These are phyloP conservation scores for Thunnus thynnus DNA, from an alignment of 2,113 vertebrate genomes.

Conservation along the genomic window DNA sequence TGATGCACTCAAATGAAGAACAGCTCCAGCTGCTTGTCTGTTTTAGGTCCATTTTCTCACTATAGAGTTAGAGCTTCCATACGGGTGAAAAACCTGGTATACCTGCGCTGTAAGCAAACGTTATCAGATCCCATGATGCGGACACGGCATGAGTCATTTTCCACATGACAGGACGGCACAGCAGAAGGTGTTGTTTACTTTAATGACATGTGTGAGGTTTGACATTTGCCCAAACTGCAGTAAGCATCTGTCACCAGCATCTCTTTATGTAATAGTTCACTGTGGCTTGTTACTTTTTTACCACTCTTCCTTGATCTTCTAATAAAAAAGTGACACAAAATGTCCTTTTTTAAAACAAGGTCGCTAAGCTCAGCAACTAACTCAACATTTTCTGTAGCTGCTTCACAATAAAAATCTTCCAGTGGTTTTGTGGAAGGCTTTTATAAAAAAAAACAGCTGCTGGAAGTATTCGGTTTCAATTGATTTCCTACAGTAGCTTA, in stretches of 20 bases:
- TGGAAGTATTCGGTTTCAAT: slow-evolving; percentile 9
- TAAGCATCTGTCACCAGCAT: slow-evolving; percentile 23
- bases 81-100: neutral
- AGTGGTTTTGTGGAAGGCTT: neutral
- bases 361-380: neutral
- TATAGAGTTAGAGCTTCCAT: neutral
- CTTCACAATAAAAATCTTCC: neutral
- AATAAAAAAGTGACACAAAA: neutral
- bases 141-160: slow-evolving; percentile 6
- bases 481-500: neutral
- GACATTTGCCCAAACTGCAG: slow-evolving; percentile 5
- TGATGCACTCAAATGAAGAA: neutral
- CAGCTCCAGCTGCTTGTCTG: neutral
- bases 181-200: slow-evolving; percentile 52
- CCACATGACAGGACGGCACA: slow-evolving; percentile 16
- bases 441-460: neutral
- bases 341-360: neutral
- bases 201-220: slow-evolving; percentile 32
- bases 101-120: neutral
- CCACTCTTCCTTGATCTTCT: neutral
- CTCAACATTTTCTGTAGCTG: neutral
- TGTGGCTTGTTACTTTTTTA: neutral
- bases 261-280: neutral
- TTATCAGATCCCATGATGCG: slow-evolving; percentile 23
- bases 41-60: neutral